These are phyloP conservation scores for Sebastolobus alascanus DNA, from an alignment of 2,797 vertebrate species.

Conservation along the genomic window DNA sequence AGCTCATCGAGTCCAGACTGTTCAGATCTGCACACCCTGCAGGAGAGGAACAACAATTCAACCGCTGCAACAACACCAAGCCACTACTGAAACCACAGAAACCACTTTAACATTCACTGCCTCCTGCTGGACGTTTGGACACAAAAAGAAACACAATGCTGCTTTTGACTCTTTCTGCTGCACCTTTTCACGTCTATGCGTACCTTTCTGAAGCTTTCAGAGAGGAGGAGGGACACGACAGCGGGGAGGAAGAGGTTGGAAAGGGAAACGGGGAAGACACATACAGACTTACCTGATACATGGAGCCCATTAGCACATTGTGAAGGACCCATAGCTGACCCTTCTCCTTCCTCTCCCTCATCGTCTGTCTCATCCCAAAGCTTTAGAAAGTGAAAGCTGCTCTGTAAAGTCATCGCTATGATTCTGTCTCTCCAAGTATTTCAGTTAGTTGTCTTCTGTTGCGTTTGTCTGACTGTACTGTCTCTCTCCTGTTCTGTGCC, in stretches of 20 bases:
- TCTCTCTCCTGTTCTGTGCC: constrained; percentile 4
- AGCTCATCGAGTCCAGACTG: constrained; percentile 91
- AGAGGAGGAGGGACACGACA: not conserved
- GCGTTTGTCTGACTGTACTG: not conserved
- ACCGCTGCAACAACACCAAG: constrained; percentile 12
- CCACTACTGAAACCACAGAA: not conserved
- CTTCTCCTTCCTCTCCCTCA: constrained; percentile 35
- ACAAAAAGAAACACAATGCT: not conserved
- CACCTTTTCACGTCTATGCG: not conserved
- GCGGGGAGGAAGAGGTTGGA: not conserved
- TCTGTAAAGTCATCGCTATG: constrained; percentile 62
- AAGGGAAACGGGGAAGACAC: not conserved
- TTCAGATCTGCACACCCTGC: constrained; percentile 94
- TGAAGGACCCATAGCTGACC: constrained; percentile 24
- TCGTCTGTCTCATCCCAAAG: constrained; percentile 66
- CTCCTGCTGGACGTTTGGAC: constrained; percentile 40
- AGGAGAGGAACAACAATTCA: constrained; percentile 6
- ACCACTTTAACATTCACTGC: constrained; percentile 24
- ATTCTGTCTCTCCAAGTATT: not conserved
- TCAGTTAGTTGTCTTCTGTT: not conserved
- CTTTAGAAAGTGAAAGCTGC: constrained; percentile 75
- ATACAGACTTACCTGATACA: constrained; percentile 64
- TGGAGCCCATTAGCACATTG: constrained; percentile 23
- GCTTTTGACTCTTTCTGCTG: not conserved
- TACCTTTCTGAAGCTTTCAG: not conserved